phyloP scores from a whole-genome alignment of 2,888 invertebrate genomes.

The Xestoiulus laeticollis region DNA sequence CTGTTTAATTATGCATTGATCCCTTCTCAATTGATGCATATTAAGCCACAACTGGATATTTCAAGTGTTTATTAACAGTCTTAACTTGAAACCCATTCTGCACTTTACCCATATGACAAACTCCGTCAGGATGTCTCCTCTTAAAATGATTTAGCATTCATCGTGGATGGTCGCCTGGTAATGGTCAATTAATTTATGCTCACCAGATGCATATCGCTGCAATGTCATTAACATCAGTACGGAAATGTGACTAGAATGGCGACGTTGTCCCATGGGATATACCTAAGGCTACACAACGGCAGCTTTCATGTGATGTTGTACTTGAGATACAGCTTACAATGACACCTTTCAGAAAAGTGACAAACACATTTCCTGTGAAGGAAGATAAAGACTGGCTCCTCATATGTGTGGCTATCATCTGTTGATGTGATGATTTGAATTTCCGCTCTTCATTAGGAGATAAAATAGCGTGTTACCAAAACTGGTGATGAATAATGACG shows the following conservation, averaged over 20 bases:
- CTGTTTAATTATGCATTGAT: no score
- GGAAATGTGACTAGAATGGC: slow-evolving; percentile 32
- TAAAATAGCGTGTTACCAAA: neutral
- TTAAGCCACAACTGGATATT: no score
- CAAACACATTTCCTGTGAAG: neutral
- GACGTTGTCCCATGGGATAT: neutral
- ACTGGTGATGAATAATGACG: neutral
- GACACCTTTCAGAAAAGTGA: neutral
- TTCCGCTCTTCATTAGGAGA: neutral
- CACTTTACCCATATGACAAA: neutral
- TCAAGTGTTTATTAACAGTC: neutral
- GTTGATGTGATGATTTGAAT: slow-evolving; percentile 7
- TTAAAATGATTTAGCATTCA: neutral
- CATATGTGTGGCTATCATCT: neutral
- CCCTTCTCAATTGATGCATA: no score
- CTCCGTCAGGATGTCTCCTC: neutral
- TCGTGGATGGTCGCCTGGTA: neutral
- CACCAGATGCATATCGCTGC: neutral
- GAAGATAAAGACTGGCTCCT: neutral
- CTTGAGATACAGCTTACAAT: neutral
- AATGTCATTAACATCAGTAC: slow-evolving; percentile 26
- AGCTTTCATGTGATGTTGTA: neutral
- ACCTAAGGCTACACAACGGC: neutral
- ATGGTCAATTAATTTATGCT: neutral
- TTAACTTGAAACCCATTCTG: neutral